phyloP scores from a whole-genome alignment of 2,113 vertebrate species.

The Ovis aries region DNA sequence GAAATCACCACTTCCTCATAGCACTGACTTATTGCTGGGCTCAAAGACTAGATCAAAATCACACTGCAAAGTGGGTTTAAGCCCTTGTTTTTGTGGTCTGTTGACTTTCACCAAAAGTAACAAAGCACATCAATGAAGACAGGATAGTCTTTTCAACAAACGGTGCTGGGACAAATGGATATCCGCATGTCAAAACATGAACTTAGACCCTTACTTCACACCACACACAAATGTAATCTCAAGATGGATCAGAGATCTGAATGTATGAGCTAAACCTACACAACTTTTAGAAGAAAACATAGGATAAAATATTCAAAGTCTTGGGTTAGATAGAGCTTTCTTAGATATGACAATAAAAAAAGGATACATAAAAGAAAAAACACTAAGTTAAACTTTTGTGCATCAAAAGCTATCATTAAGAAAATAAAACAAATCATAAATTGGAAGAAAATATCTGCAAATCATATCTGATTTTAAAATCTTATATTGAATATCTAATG shows the following conservation, averaged over 20 bases:
- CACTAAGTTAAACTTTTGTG: not conserved
- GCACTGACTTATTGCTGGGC: not conserved
- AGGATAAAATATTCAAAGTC: not conserved
- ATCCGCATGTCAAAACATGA: not conserved
- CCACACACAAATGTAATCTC: not conserved
- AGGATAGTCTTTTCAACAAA: not conserved
- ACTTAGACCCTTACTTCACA: not conserved
- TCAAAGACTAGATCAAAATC: not conserved
- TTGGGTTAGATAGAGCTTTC: not conserved
- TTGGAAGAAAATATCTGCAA: not conserved
- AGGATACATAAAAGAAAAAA: not conserved
- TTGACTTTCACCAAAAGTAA: not conserved
- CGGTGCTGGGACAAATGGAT: not conserved
- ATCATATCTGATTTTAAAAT: not conserved
- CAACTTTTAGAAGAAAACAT: not conserved
- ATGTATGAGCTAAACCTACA: not conserved
- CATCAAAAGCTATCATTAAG: not conserved
- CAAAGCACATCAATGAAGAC: not conserved
- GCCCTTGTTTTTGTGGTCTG: not conserved
- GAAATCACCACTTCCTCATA: not conserved
- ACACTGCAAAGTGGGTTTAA: not conserved
- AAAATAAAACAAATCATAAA: not conserved
- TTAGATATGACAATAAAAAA: not conserved
- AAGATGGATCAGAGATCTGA: not conserved
- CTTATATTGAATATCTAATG: not conserved